Evolutionary conservation across 2,797 vertebrate genomes (phyloP).

Genomic region (Myripristis murdjan): DNA sequence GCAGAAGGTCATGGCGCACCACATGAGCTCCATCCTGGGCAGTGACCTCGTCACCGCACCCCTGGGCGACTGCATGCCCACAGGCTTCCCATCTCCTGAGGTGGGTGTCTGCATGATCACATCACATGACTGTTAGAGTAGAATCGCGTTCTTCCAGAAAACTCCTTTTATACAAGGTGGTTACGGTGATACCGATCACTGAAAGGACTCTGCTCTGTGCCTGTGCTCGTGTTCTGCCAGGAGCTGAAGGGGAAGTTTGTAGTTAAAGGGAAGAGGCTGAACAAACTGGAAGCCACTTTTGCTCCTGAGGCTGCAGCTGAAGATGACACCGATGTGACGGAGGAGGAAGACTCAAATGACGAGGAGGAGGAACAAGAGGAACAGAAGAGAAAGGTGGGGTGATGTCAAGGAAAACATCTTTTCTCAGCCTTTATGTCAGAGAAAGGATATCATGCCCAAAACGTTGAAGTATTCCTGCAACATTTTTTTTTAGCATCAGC

Average conservation of each 20-base stretch:
- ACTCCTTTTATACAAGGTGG: not conserved
- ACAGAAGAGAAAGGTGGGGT: slow-evolving; percentile 70
- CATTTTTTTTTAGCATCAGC: not conserved
- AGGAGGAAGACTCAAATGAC: slow-evolving; percentile 93
- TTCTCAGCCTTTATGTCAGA: too few species aligned
- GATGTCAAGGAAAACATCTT: not conserved
- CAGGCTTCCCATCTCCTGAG: slow-evolving; percentile 93
- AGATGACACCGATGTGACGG: slow-evolving; percentile 84
- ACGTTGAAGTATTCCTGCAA: too few species aligned
- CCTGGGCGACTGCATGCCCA: slow-evolving; percentile 85
- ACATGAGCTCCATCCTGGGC: slow-evolving; percentile 91
- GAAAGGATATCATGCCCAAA: too few species aligned
- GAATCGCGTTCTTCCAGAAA: not conserved
- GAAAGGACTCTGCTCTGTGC: not conserved
- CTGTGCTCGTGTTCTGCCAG: slow-evolving; percentile 70
- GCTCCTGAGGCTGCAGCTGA: slow-evolving; percentile 23
- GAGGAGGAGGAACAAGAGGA: slow-evolving; percentile 86
- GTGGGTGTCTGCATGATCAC: slow-evolving; percentile 71
- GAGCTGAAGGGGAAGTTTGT: slow-evolving; percentile 95
- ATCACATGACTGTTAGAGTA: too few species aligned
- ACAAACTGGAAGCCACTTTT: slow-evolving; percentile 86
- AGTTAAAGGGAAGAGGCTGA: slow-evolving; percentile 95
- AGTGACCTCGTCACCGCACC: slow-evolving; percentile 89
- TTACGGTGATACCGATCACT: not conserved
- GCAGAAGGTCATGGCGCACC: slow-evolving; percentile 92